phyloP scores from a whole-genome alignment of 2,888 invertebrate genomes.

The Eurytoma californica region DNA sequence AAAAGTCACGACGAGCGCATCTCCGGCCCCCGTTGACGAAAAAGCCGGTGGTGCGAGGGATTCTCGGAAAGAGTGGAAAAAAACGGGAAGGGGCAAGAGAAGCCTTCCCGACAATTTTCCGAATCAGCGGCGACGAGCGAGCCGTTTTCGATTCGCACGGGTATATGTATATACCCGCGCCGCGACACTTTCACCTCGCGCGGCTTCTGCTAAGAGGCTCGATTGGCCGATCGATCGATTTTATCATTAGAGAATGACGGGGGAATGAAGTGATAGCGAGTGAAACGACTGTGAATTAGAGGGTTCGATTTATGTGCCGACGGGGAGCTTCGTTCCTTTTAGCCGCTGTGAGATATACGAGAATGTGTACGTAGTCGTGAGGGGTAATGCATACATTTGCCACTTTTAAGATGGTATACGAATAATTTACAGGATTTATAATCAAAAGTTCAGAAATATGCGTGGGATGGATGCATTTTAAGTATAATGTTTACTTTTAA shows the following conservation, averaged over 20 bases:
- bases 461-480: too few relatives aligned
- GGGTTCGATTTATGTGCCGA: not conserved
- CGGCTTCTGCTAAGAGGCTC: constrained; percentile 1
- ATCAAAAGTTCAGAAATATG: too few relatives aligned
- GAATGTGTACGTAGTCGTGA: too few relatives aligned
- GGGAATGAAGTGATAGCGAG: not conserved
- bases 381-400: too few relatives aligned
- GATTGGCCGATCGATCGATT: constrained; percentile 19
- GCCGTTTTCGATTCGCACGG: constrained; percentile 5
- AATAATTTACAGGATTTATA: too few relatives aligned
- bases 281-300: too few relatives aligned
- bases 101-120: constrained; percentile 33
- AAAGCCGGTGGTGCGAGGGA: constrained; percentile 1
- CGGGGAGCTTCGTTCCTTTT: too few relatives aligned
- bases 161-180: not conserved
- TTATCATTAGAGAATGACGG: constrained; percentile 35
- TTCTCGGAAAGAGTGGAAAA: constrained; percentile 13
- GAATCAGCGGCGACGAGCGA: constrained; percentile 30
- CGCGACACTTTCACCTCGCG: constrained; percentile 41
- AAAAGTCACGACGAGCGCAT: constrained; percentile 19
- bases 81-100: not conserved
- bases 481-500: too few relatives aligned
- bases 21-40: constrained; percentile 1
- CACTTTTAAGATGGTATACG: too few relatives aligned
- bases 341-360: too few relatives aligned